These are phyloP conservation scores for Drosophila nikananu DNA, from an alignment of 1,140 invertebrate genomes.

Conservation along the genomic window DNA sequence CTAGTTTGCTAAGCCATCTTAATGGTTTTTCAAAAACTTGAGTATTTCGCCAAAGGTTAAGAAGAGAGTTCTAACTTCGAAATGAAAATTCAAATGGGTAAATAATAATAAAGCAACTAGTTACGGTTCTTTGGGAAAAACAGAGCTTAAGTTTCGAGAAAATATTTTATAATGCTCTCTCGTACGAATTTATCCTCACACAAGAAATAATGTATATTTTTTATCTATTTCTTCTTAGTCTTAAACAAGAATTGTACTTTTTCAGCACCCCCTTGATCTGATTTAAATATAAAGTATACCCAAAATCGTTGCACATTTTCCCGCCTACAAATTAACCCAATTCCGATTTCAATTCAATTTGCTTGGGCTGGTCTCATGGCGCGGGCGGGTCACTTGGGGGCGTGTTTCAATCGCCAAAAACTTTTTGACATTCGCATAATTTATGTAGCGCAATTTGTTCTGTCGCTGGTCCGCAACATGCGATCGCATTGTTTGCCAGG, in stretches of 20 bases:
- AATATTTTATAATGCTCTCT: too few relatives aligned
- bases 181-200: too few relatives aligned
- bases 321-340: constrained; percentile 9
- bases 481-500: constrained; percentile 49
- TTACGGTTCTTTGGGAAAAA: too few relatives aligned
- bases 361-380: constrained; percentile 1
- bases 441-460: constrained; percentile 65
- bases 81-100: not conserved
- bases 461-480: constrained; percentile 35
- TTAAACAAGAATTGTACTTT: too few relatives aligned
- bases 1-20: constrained; percentile 13
- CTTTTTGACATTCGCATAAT: constrained; percentile 68
- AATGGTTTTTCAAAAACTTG: constrained; percentile 12
- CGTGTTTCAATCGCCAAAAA: constrained; percentile 57
- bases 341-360: constrained; percentile 45
- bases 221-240: not conserved
- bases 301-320: not conserved
- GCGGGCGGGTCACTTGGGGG: constrained; percentile 6
- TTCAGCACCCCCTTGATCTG: not conserved
- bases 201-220: not conserved
- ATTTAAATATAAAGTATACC: not conserved
- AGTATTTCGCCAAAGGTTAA: not conserved
- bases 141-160: too few relatives aligned
- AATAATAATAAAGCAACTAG: too few relatives aligned
- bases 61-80: not conserved